Base-by-base conservation (phyloP, 2,797 vertebrate species). In the Sebastes iracundus region DNA sequence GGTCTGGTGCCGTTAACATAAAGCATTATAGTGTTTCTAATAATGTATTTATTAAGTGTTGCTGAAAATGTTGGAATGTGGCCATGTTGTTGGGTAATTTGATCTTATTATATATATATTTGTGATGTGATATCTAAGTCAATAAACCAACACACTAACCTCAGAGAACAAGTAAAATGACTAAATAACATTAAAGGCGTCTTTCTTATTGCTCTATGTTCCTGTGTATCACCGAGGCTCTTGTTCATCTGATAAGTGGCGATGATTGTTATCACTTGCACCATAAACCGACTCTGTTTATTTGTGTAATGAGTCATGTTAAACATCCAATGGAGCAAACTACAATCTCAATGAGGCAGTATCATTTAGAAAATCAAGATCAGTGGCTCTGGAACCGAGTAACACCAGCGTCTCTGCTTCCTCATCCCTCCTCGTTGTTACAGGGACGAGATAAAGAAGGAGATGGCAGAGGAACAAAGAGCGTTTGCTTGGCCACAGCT, bases 371-470 rank as follows among this genome's bases (percentile, higher is more conserved):
- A 60, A 79, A 82, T 80, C 80, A 70, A 77, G 77, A 81, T 77
- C 80, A 90, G 76, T 61, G 59, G 33, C 86, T 63, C 49, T 70
- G 74, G 66, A 86, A 89, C 71, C 76, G 71, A 62, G 60, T 73
- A 72, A 61, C 69, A 75, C 32, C 79, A 58, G 32, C 75, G n/a
- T 82, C 58, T 71, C 66, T 79, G 63, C 79, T 69, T 65, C 33
- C 55, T 63, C 60, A 53, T 67, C 49, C 16, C 30, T 73, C 60
- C 52, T 63, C n/a, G 33, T 62, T 67, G 71, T 72, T 66, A 23
- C 53, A 65, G 69, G 61, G 66, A 71, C 60, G 10, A 90, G 85
- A 91, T 91, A 84, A 87, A 84, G 75, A 82, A 55, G 35, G 63
- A 78, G 79, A 80, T 80, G 81, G 42, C 32, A 66, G 61, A 52